Evolutionary conservation across 2,888 invertebrate genomes (phyloP), one percentile per base, ranked within the genome.

Genomic region (Conomelus anceps): DNA sequence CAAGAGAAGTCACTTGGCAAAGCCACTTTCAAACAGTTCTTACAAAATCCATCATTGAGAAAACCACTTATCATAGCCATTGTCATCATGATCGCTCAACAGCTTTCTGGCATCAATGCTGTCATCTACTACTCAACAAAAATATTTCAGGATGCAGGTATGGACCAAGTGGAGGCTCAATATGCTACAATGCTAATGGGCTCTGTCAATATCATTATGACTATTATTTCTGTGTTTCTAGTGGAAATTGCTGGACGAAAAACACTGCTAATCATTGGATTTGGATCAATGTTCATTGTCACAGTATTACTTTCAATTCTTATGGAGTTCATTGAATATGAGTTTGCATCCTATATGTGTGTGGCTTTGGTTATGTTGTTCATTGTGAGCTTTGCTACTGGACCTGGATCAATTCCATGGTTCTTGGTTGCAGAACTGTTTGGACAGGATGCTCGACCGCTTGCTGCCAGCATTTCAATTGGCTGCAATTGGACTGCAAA

Each of bases 381-480:
- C 94, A 97, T 98, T 89, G 95, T 98, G 26, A 95, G 97, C 93
- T 98, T 98, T 93, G 98, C 98, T 0, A 96, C 96, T 22, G 98
- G 98, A 0, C 98, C 98, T 7, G 98, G 98, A 89, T 98, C 98
- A 23, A 98, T 98, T 90, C 98, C 98, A 3, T 98, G 98, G 97
- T 98, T 98, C 94, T 95, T 98, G 91, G 98, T 98, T 0, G 96
- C 97, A 91, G 98, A 98, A 93, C 92, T 98, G 89, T 98, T 98
- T 94, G 96, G 95, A 92, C 97, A 97, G 92, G 95, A 96, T 0
- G 96, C 98, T 0, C 94, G 98, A 88, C 97, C 98, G 0, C 95
- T 97, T 0, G 98, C 98, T 20, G 96, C 97, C n/a, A 96, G 97
- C 0, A 95, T 98, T 3, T 98, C 98, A 0, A 97, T 98, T 3